Evolutionary conservation across 2,888 invertebrate species (phyloP), one percentile per base, ranked within the genome.

Genomic region (Amaurobius ferox): DNA sequence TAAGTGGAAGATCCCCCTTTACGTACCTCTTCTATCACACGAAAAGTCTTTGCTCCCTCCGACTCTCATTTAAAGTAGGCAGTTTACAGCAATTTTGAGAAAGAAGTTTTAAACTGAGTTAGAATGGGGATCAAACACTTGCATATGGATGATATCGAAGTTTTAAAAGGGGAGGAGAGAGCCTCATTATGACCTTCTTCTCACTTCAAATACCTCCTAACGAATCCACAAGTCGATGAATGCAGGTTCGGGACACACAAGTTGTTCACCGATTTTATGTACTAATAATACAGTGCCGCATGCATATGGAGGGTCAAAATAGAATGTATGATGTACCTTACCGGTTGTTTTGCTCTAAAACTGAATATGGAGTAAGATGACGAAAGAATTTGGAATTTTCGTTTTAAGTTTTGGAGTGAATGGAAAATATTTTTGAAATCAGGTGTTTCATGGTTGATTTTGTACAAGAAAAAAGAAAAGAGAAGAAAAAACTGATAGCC

Each of bases 91-190:
- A 77, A 80, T 44, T 77, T 55, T 77, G 64, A 23, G 35, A 30
- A 66, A 72, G 80, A 76, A 77, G 48, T 76, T 83, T 62, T 71
- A 83, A 83, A 83, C 77, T 71, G 66, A 83, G 83, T 83, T 77
- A 83, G 48, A 70, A 55, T 26, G 28, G 32, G 13, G 61, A 48
- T 44, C 40, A 19, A 39, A 39, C 66, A 55, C 66, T 77, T 83
- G 83, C 83, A 83, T 83, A 83, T 83, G 83, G 83, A 83, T 83
- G 83, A 76, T 77, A 83, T 83, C 72, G 83, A 39, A 71, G 48
- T 55, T 55, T 55, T 55, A n/a, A 23, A 55, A 55, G 23, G 23
- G 23, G 55, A 23, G 55, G 16, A 16, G 44, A 2, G 55, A 55
- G 23, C 55, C 16, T 55, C 55, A 55, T 55, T 55, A 55, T 55